Conservation (phyloP, 2,797 vertebrate genomes). For the Hemitrygon akajei region DNA sequence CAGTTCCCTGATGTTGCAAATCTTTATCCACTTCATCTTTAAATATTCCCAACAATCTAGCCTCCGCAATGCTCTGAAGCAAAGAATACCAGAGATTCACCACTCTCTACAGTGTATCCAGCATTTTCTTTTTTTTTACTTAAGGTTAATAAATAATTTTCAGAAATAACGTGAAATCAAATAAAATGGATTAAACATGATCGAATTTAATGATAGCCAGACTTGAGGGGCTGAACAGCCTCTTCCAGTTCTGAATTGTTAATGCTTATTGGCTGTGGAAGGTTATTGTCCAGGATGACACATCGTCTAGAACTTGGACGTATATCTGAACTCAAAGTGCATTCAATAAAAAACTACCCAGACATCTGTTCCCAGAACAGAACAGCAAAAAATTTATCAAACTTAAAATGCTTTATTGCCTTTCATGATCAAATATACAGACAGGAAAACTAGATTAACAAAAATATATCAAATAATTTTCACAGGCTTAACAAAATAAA, state of each 20-base stretch:
- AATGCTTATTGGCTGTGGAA: neutral
- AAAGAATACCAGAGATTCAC: too few relatives aligned
- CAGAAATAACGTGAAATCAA: neutral
- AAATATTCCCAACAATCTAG: too few relatives aligned
- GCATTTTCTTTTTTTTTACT: too few relatives aligned
- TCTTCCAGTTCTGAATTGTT: neutral
- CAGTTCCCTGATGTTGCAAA: too few relatives aligned
- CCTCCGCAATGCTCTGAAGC: too few relatives aligned
- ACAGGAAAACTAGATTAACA: slow-evolving; percentile 29
- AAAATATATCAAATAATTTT: slow-evolving; percentile 33
- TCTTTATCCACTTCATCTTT: too few relatives aligned
- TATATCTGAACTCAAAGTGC: neutral
- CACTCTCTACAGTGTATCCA: too few relatives aligned
- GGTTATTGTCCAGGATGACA: neutral
- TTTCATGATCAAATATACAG: slow-evolving; percentile 18
- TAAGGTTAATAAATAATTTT: neutral
- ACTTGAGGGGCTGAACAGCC: neutral
- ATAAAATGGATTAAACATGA: neutral
- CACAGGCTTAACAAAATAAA: slow-evolving; percentile 35
- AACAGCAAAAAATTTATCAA: neutral
- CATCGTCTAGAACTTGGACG: neutral
- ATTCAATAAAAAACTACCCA: neutral
- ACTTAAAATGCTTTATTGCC: slow-evolving; percentile 31
- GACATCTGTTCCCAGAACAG: neutral
- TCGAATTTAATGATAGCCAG: neutral